Base-by-base conservation (phyloP, 2,113 vertebrate species). In the crab-eating macaque (Macaca fascicularis) region DNA sequence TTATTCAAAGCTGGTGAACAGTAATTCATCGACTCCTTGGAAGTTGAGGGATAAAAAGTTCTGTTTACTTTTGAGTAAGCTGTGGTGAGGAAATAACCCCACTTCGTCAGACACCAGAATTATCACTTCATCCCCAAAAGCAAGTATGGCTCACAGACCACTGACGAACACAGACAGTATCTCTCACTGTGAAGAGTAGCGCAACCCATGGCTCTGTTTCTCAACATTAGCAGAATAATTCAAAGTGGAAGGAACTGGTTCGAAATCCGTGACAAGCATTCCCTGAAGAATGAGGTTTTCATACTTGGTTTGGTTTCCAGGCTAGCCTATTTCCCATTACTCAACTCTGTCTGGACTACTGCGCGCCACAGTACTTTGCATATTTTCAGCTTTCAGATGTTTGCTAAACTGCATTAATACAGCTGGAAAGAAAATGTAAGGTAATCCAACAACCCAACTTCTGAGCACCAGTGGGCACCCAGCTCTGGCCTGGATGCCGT, bases 11-110 rank as follows among this genome's bases (percentile, higher is more conserved):
- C 59, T 92, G 72, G 80, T 7, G 12, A 95, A 95, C 96, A 94
- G 75, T 86, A 96, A 96, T 82, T 82, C 95, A 93, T 59, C 94
- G 93, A 93, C 87, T 97, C 76, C 87, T 79, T 79, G 52, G 67
- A 97, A 97, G 50, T 1, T 11, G 35, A 95, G 59, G 50, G 93
- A 94, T 86, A 88, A 90, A 86, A 95, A 81, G 52, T 94, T 76
- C 70, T 55, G 0, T 95, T 85, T 85, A 84, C 57, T 88, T 96
- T 45, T 72, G 85, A 89, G 81, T 50, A 70, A 93, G 85, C 38
- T 74, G 50, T 78, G 78, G 81, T 59, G 84, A 95, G 93, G 84
- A 91, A 92, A 64, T 25, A 78, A 81, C 43, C 76, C 74, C 50
- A 59, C 38, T 43, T n/a, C 22, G 3, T 78, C 20, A 93, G 76